phyloP scores from a whole-genome alignment of 2,113 vertebrate species.

The Prionailurus bengalensis region DNA sequence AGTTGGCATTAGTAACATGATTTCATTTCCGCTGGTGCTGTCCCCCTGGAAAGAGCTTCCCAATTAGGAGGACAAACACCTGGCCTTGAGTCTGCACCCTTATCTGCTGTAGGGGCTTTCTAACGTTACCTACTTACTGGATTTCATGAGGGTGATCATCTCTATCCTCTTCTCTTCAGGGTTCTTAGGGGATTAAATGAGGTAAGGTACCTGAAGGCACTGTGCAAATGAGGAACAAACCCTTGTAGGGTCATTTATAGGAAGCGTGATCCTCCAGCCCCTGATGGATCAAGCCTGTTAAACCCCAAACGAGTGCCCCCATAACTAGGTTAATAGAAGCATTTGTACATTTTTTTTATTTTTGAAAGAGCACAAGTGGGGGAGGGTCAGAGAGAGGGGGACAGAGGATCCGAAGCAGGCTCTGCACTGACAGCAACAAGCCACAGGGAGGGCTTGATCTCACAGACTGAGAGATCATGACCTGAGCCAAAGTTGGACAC shows the following conservation, averaged over 20 bases:
- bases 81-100: background rate
- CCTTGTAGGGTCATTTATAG: background rate
- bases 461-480: no score
- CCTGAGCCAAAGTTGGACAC: no score
- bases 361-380: no score
- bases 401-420: no score
- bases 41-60: background rate
- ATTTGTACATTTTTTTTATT: background rate
- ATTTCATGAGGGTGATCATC: background rate
- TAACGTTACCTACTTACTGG: background rate
- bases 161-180: background rate
- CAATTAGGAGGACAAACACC: background rate
- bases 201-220: background rate
- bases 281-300: background rate
- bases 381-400: no score
- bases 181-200: background rate
- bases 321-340: background rate
- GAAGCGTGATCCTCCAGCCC: background rate
- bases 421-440: no score
- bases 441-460: no score
- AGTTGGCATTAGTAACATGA: background rate
- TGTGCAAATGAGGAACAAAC: background rate
- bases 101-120: background rate
- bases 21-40: background rate
- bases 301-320: background rate